These are phyloP conservation scores for Neolamprologus sp. DNA, from an alignment of 2,113 vertebrate genomes.

Conservation along the genomic window DNA sequence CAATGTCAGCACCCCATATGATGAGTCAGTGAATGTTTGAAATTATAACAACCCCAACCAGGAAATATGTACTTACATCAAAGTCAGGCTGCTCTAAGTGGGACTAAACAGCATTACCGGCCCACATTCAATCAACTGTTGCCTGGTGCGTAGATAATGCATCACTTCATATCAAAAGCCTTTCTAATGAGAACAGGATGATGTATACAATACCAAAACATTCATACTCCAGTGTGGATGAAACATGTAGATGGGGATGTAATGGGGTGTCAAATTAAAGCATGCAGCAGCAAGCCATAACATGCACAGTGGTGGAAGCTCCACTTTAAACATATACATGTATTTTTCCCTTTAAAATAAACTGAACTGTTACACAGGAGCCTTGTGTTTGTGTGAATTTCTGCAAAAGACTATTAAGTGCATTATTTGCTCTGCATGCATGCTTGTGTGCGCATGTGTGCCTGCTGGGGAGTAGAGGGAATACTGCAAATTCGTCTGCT, in stretches of 20 bases:
- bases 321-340: not conserved
- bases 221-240: slow-evolving; percentile 42
- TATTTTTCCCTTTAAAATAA: not conserved
- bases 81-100: slow-evolving; percentile 46
- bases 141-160: slow-evolving; percentile 54
- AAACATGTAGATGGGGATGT: slow-evolving; percentile 41
- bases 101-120: slow-evolving; percentile 58
- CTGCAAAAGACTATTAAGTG: not conserved
- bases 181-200: slow-evolving; percentile 64
- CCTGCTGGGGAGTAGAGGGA: slow-evolving; percentile 3
- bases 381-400: not conserved
- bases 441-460: not conserved
- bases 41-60: slow-evolving; percentile 62
- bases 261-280: slow-evolving; percentile 50
- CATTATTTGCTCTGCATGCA: not conserved
- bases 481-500: slow-evolving; percentile 32
- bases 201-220: slow-evolving; percentile 43
- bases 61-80: slow-evolving; percentile 72
- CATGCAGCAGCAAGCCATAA: not conserved
- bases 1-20: slow-evolving; percentile 57
- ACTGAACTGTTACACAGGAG: not conserved
- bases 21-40: slow-evolving; percentile 61
- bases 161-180: slow-evolving; percentile 69
- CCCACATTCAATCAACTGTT: slow-evolving; percentile 60
- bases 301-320: not conserved